Base-by-base conservation (phyloP, 2,888 invertebrate species). In the Latheticus oryzae region DNA sequence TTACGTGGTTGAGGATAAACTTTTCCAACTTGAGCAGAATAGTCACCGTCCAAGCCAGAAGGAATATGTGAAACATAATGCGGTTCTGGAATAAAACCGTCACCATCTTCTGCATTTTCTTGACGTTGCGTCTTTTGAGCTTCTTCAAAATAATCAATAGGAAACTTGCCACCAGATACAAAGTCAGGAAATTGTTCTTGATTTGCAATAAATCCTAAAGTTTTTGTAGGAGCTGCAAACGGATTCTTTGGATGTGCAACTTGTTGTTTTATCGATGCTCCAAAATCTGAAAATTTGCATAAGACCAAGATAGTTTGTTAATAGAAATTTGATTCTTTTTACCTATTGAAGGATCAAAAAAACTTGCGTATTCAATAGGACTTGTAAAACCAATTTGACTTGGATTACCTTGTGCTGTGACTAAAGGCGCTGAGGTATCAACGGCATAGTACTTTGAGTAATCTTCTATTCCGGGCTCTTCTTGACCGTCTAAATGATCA, bases 351-450 rank as follows among this genome's bases (percentile, higher is more conserved):
- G 64, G 59, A 23, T 42, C 53, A 33, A 84, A 83, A 68, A 85
- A 78, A n/a, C 81, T 77, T 5, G 80, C 78, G 69, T 84, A 85
- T 73, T 85, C 84, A 70, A 83, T 75, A 7, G 84, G 81, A 60
- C 81, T 78, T 13, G 83, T 82, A 12, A 69, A 69, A 26, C 64
- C 66, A 26, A 51, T 48, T 19, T 50, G 11, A 16, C 35, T 48
- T 23, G 48, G 23, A 33, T 48, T 37, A 30, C 55, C 45, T 48
- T 51, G 62, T 26, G 55, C 45, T 5, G 57, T 8, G 13, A 26
- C 28, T 13, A 61, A 12, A 16, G 70, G 65, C 3, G 69, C 62
- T n/a, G 70, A 66, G 2, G 57, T 53, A 26, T 73, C 71, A 15
- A 61, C 65, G 1, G 70, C 61, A 55, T 71, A 78, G 54, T 75